Percentiles rank a stretch among this genome's conserved stretches.
Conservation (phyloP, 2,888 invertebrate species). For the Sinotaia quadrata region DNA sequence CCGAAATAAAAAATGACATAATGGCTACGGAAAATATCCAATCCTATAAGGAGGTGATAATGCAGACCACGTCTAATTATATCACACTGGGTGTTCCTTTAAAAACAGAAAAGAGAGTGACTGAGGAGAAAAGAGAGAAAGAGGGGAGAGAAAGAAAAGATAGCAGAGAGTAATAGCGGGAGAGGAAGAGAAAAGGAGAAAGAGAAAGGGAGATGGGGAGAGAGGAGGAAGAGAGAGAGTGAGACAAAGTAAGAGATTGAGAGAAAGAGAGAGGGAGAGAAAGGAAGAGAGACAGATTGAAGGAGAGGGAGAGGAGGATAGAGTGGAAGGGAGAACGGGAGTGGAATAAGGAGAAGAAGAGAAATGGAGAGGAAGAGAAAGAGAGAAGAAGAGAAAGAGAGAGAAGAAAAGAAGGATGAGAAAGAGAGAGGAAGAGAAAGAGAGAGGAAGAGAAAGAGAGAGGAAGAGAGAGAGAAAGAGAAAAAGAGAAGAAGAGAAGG, state of each 20-base stretch:
- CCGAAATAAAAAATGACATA: too few relatives aligned
- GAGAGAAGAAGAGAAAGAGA: not conserved
- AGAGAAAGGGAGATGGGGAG: not conserved
- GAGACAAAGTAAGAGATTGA: slow-evolving; percentile 14
- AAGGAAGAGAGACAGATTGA: not conserved
- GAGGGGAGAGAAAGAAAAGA: slow-evolving; percentile 13
- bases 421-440: slow-evolving; percentile 1
- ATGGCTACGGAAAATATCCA: too few relatives aligned
- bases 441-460: not conserved
- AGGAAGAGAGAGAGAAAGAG: not conserved
- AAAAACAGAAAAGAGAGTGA: too few relatives aligned
- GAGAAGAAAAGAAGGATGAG: slow-evolving; percentile 3
- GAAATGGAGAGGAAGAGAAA: not conserved
- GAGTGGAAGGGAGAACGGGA: not conserved
- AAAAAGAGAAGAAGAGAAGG: too few relatives aligned
- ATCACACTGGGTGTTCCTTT: too few relatives aligned
- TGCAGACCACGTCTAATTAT: too few relatives aligned
- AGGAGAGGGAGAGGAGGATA: not conserved
- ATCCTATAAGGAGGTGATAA: too few relatives aligned
- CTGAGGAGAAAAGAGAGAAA: not conserved
- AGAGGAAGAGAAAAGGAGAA: not conserved
- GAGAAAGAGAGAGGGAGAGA: not conserved
- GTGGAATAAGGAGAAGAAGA: not conserved
- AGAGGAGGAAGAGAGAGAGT: slow-evolving; percentile 6
- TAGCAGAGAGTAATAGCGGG: not conserved